Conservation (phyloP, 1,140 invertebrate species). For the Rhagoletis pomonella region DNA sequence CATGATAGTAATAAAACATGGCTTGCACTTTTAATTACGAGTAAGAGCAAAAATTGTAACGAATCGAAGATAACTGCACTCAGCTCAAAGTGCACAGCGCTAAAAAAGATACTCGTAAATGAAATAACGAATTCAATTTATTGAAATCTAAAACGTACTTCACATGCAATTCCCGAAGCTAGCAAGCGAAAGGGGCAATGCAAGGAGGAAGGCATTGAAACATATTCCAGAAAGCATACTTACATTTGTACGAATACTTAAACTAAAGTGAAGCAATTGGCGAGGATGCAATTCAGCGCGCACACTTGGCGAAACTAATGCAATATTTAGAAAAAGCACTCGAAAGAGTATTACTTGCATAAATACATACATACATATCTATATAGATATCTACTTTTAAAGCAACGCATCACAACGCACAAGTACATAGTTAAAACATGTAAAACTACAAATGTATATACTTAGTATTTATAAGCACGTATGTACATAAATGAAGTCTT, state of each 20-base stretch:
- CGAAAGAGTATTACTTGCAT: too few relatives aligned
- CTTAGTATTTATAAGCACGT: background rate
- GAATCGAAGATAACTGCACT: conserved; percentile 20
- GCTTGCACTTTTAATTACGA: conserved; percentile 34
- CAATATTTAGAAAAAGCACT: too few relatives aligned
- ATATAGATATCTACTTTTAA: background rate
- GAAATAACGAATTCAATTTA: conserved; percentile 40
- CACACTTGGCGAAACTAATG: too few relatives aligned
- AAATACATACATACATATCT: too few relatives aligned
- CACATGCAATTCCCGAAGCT: background rate
- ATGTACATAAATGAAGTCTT: background rate
- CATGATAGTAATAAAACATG: background rate
- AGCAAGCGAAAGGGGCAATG: background rate
- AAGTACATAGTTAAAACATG: background rate
- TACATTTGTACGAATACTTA: background rate
- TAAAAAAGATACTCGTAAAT: background rate
- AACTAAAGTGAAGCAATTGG: background rate
- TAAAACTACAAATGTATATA: background rate
- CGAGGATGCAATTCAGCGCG: too few relatives aligned
- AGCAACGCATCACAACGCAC: background rate
- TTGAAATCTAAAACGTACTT: conserved; percentile 42
- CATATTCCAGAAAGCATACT: background rate
- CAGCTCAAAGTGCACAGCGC: background rate
- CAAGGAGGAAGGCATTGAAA: background rate
- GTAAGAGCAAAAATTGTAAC: conserved; percentile 16